Base-by-base conservation (phyloP, 2,888 invertebrate species). In the Listrodromus nycthemerus region DNA sequence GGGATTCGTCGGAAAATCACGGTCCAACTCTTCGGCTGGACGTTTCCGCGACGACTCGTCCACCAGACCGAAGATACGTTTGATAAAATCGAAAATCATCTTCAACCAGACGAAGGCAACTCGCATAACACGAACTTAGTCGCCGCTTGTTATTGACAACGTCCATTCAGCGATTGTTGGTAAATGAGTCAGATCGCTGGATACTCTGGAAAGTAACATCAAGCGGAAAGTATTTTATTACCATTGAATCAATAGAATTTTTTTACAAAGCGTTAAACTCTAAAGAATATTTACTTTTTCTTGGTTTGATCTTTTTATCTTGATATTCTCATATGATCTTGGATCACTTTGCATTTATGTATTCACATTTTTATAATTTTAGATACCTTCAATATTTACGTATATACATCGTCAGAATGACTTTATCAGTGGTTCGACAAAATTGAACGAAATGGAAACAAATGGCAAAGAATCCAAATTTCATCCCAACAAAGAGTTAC, bases 31-130 rank as follows among this genome's bases (percentile, higher is more conserved):
- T 2, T 85, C 78, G 7, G 88, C 89, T 16, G 84, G 86, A 16
- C 92, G 91, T 74, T 92, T 92, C 21, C 89, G 86, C 3, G 90
- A 78, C 3, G 83, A 66, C 67, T 90, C 88, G 52, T 92, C 92
- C 13, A 82, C 89, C 88, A 89, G 88, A 1, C 88, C 87, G 19
- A 92, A 90, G 0, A 92, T 37, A 70, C 85, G 90, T 73, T 87
- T 91, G n/a, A 92, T 55, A 50, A 89, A 89, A 37, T 89, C 87
- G 84, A 91, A 92, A 67, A 91, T 48, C 85, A 86, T 84, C 73
- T 80, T 85, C 80, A 88, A 50, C 81, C 83, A 21, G 50, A 52
- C 45, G 61, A 73, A 67, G 78, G 80, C 85, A 69, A 41, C 67
- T 66, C 67, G 78, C 79, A 80, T 74, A 79, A 82, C 74, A 85